Evolutionary conservation across 1,140 invertebrate genomes (phyloP), one percentile per base, ranked within the genome.

Genomic region (Drosophila albomicans): DNA sequence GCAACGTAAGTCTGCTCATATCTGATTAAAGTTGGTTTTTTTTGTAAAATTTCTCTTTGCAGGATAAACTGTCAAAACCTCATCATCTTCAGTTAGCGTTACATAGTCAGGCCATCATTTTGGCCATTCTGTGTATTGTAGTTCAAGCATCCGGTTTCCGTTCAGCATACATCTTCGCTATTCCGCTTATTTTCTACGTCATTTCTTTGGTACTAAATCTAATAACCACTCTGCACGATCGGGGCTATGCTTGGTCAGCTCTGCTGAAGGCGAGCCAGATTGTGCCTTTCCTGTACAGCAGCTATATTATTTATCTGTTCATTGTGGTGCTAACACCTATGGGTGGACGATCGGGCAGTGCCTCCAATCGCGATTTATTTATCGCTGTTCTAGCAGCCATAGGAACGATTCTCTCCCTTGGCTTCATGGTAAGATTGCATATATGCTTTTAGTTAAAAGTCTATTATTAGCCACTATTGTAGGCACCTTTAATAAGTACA

Each of bases 301-400:
- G 95, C n/a, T 95, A 89, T 51, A 59, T 96, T 5, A 93, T 95
- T 1, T 94, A 96, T 78, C 93, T 93, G 16, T 94, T 95, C 62
- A 95, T 96, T 78, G 93, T 95, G 38, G 87, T 94, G 11, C 94
- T 96, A 70, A 94, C 95, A n/a, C 95, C 95, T 6, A 94, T 96
- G 58, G 94, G 94, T 89, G 95, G 95, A 15, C 87, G 96, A 16
- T 91, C 94, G 4, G 95, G 95, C n/a, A 93, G 93, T 30, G 82
- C 92, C 15, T 90, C 93, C 4, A 94, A 94, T 88, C 94, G 95
- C 2, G 96, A 96, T 84, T 54, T 95, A 3, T 77, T 95, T 32
- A 92, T 94, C 51, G 93, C 92, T 13, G 43, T 91, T 0, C 32
- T 94, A 2, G 92, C 92, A 93, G 94, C 63, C 74, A 93, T 67